Evolutionary conservation across 1,140 invertebrate species (phyloP), one percentile per base, ranked within the genome.

Genomic region (Zaprionus camerounensis): DNA sequence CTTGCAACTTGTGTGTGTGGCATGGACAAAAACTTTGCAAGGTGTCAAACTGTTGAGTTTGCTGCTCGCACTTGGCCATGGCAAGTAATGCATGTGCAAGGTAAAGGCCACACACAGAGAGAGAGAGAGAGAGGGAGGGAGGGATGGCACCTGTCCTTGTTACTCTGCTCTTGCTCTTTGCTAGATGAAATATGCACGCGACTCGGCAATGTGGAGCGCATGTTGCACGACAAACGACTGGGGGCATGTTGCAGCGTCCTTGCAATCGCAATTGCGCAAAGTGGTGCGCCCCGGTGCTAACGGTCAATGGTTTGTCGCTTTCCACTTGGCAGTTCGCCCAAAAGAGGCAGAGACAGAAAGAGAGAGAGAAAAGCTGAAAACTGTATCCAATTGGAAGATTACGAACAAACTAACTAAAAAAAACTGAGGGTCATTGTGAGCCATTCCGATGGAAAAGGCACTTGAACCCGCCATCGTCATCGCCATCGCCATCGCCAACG

Each of bases 291-390:
- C 44, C 56, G 56, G 17, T 34, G 31, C 66, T 76, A 66, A 72
- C 82, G 82, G 76, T 75, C 81, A 81, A 44, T 78, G 74, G 51
- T 46, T 46, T 65, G 58, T 73, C 65, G 57, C 78, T 65, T 28
- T 59, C 53, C 64, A 76, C 64, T 75, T 91, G 78, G 82, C 76
- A 70, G 46, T 20, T 24, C 24, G 83, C 84, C 84, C 82, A 66
- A 71, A 58, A 49, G 41, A 51, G 44, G 9, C n/a, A 49, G 9
- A 20, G 38, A n/a, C n/a, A 46, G n/a, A 7, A 13, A 17, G 38
- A 44, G 0, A 17, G n/a, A 44, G 17, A 46, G 46, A 51, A 51
- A 51, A 51, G 46, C 46, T 51, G 24, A 61, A 62, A 62, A 62
- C 58, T 46, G 58, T 61, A 61, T 44, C 41, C n/a, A 62, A 62